Base-by-base conservation (phyloP, 2,888 invertebrate species). In the Petrolisthes manimaculis region DNA sequence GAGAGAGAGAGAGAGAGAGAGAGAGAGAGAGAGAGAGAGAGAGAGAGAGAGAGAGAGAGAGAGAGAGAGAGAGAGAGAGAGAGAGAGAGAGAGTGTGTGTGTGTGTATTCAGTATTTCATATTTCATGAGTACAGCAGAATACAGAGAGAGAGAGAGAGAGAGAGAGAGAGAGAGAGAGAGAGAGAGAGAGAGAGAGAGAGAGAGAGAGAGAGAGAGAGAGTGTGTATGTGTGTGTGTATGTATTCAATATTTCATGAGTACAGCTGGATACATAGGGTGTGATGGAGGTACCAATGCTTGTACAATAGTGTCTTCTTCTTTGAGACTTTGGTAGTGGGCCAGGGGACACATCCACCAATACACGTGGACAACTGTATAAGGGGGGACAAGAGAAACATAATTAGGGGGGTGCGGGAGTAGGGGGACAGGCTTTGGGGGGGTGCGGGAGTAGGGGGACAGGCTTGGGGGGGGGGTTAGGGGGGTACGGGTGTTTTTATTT, bases 291-390 rank as follows among this genome's bases (percentile, higher is more conserved):
- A 89, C 85, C 5, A 91, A 83, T 0, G 89, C 54, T 75, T 91
- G 83, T 67, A 91, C 89, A 71, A 86, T 37, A 5, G 91, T 91
- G n/a, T 84, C 84, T 53, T 84, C 87, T 55, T 87, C 89, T 61
- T 84, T 89, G 88, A 91, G 84, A 18, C 61, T 88, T 69, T 89
- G 91, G 88, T 88, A 91, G 55, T 86, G 89, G 6, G 89, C 91
- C 84, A 91, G 67, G 37, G 91, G 91, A 78, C 91, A 91, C 89
- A 91, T 86, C 91, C 91, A 91, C 91, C 91, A 91, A 80, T 91
- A 91, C 84, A 91, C 89, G 78, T 91, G 91, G n/a, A 89, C 82
- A 24, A 91, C 91, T 91, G 86, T 21, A 75, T 37, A 4, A 56
- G 14, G 55, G 53, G 74, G 55, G 55, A n/a, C 51, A 37, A 37